Conservation (phyloP, 2,888 invertebrate species). For the Pterobdella sp. region DNA sequence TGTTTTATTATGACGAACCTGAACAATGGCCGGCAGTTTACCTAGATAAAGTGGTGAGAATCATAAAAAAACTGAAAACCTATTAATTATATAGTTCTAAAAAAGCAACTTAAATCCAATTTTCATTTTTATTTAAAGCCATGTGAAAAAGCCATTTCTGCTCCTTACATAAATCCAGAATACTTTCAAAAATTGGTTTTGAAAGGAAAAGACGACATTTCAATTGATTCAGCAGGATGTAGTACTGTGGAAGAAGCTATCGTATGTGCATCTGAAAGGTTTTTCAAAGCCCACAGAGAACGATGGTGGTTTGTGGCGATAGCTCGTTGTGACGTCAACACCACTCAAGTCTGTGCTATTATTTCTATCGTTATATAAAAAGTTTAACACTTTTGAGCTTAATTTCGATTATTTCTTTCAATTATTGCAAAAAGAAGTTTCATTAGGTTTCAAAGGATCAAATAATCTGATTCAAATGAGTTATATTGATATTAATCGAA, state of each 20-base stretch:
- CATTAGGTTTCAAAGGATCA: no score
- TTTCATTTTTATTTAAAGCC: conserved; percentile 8
- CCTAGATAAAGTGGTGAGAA: conserved; percentile 30
- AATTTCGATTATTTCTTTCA: no score
- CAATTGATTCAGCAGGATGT: conserved; percentile 5
- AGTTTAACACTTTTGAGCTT: no score
- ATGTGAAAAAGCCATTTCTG: conserved; percentile 14
- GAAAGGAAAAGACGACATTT: neutral
- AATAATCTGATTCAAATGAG: no score
- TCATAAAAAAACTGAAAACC: neutral
- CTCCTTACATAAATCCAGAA: conserved; percentile 15
- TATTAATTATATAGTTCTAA: neutral
- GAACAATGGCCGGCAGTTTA: conserved; percentile 40
- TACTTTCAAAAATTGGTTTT: conserved; percentile 2
- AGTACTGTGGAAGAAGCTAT: conserved; percentile 1
- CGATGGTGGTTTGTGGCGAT: conserved; percentile 90
- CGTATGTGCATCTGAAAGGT: conserved; percentile 48
- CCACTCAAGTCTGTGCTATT: neutral
- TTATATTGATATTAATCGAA: no score
- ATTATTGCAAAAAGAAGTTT: no score
- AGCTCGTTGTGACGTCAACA: conserved; percentile 60
- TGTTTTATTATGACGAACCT: conserved; percentile 38
- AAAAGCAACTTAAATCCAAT: neutral
- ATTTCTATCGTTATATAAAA: no score
- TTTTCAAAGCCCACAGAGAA: conserved; percentile 72